Evolutionary conservation across 2,797 vertebrate genomes (phyloP).

Genomic region (Steatocranus sp.): DNA sequence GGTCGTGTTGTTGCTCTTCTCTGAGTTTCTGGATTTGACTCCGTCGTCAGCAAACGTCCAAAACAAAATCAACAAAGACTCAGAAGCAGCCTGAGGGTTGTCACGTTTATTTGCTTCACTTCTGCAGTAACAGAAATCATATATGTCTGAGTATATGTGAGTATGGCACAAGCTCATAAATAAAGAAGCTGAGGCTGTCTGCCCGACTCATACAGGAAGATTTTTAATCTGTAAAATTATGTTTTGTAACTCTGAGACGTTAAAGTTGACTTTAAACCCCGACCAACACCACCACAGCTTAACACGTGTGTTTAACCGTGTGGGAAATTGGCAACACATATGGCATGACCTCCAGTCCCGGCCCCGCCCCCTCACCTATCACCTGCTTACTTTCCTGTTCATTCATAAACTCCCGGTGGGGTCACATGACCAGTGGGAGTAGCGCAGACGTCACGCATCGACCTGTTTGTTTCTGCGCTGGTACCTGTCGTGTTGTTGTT

Average conservation of each 20-base stretch:
- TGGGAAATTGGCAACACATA: background rate
- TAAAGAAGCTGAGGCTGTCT: background rate
- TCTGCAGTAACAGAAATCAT: background rate
- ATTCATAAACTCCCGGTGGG: background rate
- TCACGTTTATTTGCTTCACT: accelerated
- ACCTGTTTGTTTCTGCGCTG: background rate
- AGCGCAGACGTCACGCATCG: background rate
- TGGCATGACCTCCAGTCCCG: background rate
- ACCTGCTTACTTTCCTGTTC: background rate
- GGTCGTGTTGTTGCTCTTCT: background rate
- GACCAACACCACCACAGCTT: accelerated
- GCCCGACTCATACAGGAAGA: background rate
- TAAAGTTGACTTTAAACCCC: background rate
- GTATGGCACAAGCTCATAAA: background rate
- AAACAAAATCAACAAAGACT: background rate
- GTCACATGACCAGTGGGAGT: background rate
- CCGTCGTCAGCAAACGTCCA: background rate
- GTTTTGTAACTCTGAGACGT: background rate
- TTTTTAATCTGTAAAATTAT: background rate
- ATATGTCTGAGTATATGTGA: background rate
- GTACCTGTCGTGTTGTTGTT: background rate
- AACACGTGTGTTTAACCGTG: background rate
- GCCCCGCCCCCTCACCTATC: background rate
- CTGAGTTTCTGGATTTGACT: background rate
- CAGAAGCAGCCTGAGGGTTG: background rate